Conservation (phyloP, 1,140 invertebrate genomes). For the Oryctes rhinoceros region DNA sequence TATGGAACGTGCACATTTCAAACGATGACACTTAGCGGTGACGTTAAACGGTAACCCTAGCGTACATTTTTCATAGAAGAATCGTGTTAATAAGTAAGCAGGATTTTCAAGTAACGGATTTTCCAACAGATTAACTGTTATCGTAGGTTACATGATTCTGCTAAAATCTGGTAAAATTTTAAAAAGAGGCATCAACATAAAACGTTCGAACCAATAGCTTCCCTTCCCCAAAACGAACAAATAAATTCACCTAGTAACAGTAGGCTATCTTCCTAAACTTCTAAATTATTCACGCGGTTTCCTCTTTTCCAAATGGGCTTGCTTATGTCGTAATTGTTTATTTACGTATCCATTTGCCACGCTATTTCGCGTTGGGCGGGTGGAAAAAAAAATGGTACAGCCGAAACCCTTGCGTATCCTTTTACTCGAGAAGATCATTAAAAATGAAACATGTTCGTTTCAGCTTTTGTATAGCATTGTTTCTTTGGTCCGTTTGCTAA, state of each 20-base stretch:
- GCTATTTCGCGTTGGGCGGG: neutral
- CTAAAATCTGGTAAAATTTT: no score
- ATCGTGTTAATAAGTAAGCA: no score
- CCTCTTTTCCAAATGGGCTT: conserved; percentile 23
- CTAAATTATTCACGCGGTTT: conserved; percentile 26
- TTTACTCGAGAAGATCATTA: neutral
- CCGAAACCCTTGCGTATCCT: neutral
- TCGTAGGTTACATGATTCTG: no score
- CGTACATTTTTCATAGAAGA: no score
- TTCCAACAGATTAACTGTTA: no score
- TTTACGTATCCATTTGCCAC: neutral
- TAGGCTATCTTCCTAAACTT: neutral
- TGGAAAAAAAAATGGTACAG: neutral
- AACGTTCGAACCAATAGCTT: neutral
- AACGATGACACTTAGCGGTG: no score
- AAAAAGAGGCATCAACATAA: no score
- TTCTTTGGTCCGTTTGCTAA: neutral
- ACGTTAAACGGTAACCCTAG: no score
- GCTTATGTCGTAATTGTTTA: conserved; percentile 35
- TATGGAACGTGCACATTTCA: no score
- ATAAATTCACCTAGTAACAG: neutral
- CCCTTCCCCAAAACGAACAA: neutral
- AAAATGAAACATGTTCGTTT: conserved; percentile 4
- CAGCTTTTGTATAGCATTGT: neutral
- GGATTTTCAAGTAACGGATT: no score